Conservation (phyloP, 2,888 invertebrate species). For the Chymomyza amoena region DNA sequence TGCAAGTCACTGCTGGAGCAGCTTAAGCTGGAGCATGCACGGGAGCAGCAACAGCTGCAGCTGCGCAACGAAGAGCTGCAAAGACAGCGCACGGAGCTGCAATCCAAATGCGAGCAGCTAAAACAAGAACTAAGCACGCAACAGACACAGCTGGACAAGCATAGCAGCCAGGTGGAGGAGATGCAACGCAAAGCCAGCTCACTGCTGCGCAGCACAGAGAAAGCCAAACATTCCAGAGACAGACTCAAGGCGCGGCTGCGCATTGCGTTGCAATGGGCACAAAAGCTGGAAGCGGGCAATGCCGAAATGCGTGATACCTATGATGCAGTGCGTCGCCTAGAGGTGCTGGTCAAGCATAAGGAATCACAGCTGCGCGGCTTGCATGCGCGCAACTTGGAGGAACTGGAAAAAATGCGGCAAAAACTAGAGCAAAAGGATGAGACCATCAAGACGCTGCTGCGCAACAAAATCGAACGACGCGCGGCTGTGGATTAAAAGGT, state of each 20-base stretch:
- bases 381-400: conserved; percentile 72
- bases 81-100: conserved; percentile 29
- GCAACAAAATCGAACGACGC: conserved; percentile 56
- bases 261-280: conserved; percentile 76
- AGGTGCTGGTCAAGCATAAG: conserved; percentile 76
- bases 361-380: conserved; percentile 77
- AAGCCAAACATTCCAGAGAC: conserved; percentile 75
- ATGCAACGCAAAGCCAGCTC: conserved; percentile 50
- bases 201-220: conserved; percentile 66
- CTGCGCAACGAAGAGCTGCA: conserved; percentile 58
- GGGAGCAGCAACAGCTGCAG: conserved; percentile 83
- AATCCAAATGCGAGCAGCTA: conserved; percentile 31
- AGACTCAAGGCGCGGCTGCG: conserved; percentile 75
- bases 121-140: conserved; percentile 45
- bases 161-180: conserved; percentile 46
- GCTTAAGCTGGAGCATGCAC: conserved; percentile 85
- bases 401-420: conserved; percentile 73
- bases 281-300: conserved; percentile 75
- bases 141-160: conserved; percentile 54
- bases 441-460: conserved; percentile 75
- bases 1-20: conserved; percentile 88
- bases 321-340: conserved; percentile 75
- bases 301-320: conserved; percentile 73
- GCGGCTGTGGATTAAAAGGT: conserved; percentile 51
- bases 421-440: conserved; percentile 78